Conservation (phyloP, 2,888 invertebrate species). For the Ormyrus thymus region DNA sequence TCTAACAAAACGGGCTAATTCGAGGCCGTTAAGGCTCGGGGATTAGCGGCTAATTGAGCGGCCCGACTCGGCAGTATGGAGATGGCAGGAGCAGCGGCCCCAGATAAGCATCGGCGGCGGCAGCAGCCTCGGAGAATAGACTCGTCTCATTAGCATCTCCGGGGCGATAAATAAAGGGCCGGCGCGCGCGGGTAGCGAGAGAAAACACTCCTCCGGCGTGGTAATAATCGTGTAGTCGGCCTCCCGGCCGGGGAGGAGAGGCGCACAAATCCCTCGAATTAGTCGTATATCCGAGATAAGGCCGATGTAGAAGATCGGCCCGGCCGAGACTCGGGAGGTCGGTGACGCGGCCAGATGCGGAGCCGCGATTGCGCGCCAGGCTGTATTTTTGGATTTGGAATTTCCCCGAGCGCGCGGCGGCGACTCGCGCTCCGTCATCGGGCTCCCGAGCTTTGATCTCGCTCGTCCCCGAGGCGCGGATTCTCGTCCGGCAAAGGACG, state of each 20-base stretch:
- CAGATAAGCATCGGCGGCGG: background rate
- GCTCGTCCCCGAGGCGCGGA: background rate
- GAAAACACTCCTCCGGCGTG: too few relatives aligned
- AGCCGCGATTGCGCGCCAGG: conserved; percentile 17
- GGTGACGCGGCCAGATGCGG: conserved; percentile 48
- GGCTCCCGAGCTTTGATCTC: background rate
- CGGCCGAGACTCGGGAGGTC: conserved; percentile 12
- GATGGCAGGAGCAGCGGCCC: too few relatives aligned
- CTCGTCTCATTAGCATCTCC: conserved; percentile 11
- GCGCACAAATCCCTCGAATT: conserved; percentile 24
- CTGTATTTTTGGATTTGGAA: conserved; percentile 15
- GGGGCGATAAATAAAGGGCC: too few relatives aligned
- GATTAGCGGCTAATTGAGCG: too few relatives aligned
- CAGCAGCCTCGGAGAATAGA: conserved; percentile 20
- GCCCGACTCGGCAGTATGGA: too few relatives aligned
- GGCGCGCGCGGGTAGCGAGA: too few relatives aligned
- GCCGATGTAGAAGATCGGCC: conserved; percentile 18
- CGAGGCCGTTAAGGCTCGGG: too few relatives aligned
- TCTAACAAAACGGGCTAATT: too few relatives aligned
- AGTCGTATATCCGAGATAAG: conserved; percentile 44
- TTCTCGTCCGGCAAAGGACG: too few relatives aligned
- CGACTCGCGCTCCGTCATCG: background rate
- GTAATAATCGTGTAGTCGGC: too few relatives aligned
- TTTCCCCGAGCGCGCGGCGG: too few relatives aligned
- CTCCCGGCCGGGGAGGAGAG: background rate